A percentile compares a stretch with the other conserved stretches of the same genome.
These are phyloP conservation scores for Gouania willdenowi DNA, from an alignment of 2,797 vertebrate genomes.

Conservation along the genomic window DNA sequence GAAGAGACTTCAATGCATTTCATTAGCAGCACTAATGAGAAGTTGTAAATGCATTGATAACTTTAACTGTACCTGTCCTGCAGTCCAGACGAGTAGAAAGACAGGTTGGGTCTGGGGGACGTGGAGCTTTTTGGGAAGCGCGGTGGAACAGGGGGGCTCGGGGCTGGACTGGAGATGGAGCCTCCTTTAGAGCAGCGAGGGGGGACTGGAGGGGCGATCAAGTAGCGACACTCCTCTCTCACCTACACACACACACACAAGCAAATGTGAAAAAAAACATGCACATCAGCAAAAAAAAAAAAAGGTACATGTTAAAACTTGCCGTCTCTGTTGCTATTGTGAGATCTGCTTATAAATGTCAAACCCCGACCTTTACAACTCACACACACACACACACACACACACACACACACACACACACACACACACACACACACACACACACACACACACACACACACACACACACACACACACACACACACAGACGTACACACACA, in stretches of 20 bases:
- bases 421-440: slow-evolving; percentile 7
- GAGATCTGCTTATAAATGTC: slow-evolving; percentile 52
- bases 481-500: too few relatives aligned
- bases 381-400: slow-evolving; percentile 44
- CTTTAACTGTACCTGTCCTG: slow-evolving; percentile 86
- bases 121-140: slow-evolving; percentile 79
- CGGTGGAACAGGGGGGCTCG: slow-evolving; percentile 85
- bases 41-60: too few relatives aligned
- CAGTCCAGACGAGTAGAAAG: slow-evolving; percentile 92
- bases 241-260: slow-evolving; percentile 73
- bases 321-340: slow-evolving; percentile 11
- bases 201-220: slow-evolving; percentile 91
- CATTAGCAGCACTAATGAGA: too few relatives aligned
- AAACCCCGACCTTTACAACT: slow-evolving; percentile 61
- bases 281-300: slow-evolving; percentile 1
- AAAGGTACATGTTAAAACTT: slow-evolving; percentile 15
- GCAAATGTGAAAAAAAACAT: slow-evolving; percentile 10
- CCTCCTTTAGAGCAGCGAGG: slow-evolving; percentile 81
- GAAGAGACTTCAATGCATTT: too few relatives aligned
- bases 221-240: slow-evolving; percentile 93
- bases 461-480: slow-evolving; percentile 13
- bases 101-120: slow-evolving; percentile 85
- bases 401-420: slow-evolving; percentile 4
- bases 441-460: slow-evolving; percentile 1
- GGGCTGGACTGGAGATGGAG: slow-evolving; percentile 62